Evolutionary conservation across 2,113 vertebrate genomes (phyloP), one percentile per base, ranked within the genome.

Genomic region (Lophura nycthemera): DNA sequence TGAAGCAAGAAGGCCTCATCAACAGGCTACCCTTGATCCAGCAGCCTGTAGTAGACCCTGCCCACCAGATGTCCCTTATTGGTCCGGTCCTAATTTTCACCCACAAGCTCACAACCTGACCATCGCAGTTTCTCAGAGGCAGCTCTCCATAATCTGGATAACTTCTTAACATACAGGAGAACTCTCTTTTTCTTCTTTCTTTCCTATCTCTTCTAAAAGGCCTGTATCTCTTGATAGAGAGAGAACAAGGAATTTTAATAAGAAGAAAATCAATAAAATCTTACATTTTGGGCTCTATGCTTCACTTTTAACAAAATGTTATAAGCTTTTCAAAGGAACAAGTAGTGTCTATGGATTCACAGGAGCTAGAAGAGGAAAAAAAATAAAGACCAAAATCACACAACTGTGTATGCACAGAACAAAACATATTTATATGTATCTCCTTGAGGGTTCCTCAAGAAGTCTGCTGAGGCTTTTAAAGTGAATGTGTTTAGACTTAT

Each of bases 171-270:
- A 52, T 27, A 52, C 11, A 52, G 24, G 50, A 52, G 21, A 52
- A 27, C 13, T 48, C 21, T 48, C 11, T 48, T 21, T 48, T 25
- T 24, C 24, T 25, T 27, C 50, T 52, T 27, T 52, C 50, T 24
- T 52, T 24, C 50, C 50, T 14, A 25, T 52, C 24, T 52, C 6
- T 13, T 21, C 50, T 52, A 52, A 52, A 24, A 52, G 22, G 21
- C 50, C 14, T 27, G 25, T 52, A 27, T 24, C 25, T 13, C 25
- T 52, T 27, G 13, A 52, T 13, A 13, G 24, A 52, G 13, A 17
- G 89, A 93, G 13, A 92, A 79, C 4, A 47, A 16, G 17, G 34
- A 72, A 89, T 93, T 93, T 82, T 87, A 84, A 78, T 63, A 65
- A 70, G 24, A 14, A 74, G 79, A 91, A 75, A 43, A 48, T 54